Evolutionary conservation across 1,140 invertebrate species (phyloP).

Genomic region (Cephus cinctus): DNA sequence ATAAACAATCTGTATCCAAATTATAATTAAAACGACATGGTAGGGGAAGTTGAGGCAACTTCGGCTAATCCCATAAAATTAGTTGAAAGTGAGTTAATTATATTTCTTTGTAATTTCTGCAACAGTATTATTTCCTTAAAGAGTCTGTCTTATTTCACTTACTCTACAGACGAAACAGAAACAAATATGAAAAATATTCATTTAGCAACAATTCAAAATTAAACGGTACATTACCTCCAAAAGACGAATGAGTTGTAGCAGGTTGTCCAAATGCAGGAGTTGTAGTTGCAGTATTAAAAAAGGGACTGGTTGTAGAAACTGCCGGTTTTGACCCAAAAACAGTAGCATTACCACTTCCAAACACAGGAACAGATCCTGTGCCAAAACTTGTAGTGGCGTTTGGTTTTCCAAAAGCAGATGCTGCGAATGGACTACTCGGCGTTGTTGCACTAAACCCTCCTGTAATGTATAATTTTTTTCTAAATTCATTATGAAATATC

Average conservation of each 20-base stretch:
- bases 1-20: no score
- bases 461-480: slow-evolving; percentile 1
- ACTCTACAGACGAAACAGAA: no score
- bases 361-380: slow-evolving; percentile 47
- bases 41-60: no score
- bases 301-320: slow-evolving; percentile 53
- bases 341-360: slow-evolving; percentile 54
- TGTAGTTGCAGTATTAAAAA: slow-evolving; percentile 45
- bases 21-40: no score
- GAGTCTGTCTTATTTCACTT: no score
- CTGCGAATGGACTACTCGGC: slow-evolving; percentile 53
- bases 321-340: slow-evolving; percentile 63
- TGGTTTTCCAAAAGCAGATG: slow-evolving; percentile 56
- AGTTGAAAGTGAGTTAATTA: no score
- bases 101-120: no score
- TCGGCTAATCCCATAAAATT: not conserved
- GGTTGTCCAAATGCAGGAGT: slow-evolving; percentile 55
- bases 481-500: slow-evolving; percentile 1
- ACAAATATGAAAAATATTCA: no score
- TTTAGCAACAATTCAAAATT: no score
- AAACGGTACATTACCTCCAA: slow-evolving; percentile 48
- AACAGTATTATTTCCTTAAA: no score
- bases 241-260: slow-evolving; percentile 48
- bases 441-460: slow-evolving; percentile 43
- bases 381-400: slow-evolving; percentile 53